A percentile compares a stretch with the other conserved stretches of the same genome.
Conservation (phyloP, 2,888 invertebrate species). For the Hirtodrosophila alboralis region DNA sequence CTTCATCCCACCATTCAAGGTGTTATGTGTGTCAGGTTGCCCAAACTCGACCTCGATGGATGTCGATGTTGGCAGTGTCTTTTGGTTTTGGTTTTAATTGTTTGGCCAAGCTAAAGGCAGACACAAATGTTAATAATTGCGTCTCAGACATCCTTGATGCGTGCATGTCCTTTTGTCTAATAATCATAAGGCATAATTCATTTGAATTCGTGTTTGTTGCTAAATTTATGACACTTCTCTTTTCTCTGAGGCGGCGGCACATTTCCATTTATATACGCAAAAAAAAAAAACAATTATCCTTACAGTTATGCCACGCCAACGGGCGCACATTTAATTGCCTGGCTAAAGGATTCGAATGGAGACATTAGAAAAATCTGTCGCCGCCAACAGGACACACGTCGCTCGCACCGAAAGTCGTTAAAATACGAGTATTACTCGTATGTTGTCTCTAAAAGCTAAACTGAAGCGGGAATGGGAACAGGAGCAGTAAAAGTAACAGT, state of each 20-base stretch:
- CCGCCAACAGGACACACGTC: constrained; percentile 65
- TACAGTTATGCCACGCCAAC: constrained; percentile 10
- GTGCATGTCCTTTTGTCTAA: constrained; percentile 65
- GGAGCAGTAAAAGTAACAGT: background rate
- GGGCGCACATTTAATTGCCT: constrained; percentile 71
- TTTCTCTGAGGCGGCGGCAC: constrained; percentile 16
- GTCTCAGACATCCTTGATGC: constrained; percentile 53
- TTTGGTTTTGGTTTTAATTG: constrained; percentile 73
- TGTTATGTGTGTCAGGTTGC: constrained; percentile 67
- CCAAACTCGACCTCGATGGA: constrained; percentile 39
- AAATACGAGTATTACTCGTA: constrained; percentile 53
- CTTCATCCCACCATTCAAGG: constrained; percentile 19
- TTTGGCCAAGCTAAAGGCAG: constrained; percentile 20
- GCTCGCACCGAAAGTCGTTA: constrained; percentile 54
- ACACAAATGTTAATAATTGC: constrained; percentile 80
- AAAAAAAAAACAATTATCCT: constrained; percentile 72
- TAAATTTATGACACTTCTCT: constrained; percentile 67
- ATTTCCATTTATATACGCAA: constrained; percentile 53
- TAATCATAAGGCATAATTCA: constrained; percentile 78
- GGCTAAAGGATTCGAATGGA: constrained; percentile 78
- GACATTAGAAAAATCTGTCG: constrained; percentile 82
- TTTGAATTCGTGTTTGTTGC: constrained; percentile 64
- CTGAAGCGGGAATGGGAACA: constrained; percentile 1
- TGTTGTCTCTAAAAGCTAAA: constrained; percentile 13
- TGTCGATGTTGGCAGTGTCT: constrained; percentile 26